Conservation (phyloP, 1,140 invertebrate species). For the Aphidius ervi region DNA sequence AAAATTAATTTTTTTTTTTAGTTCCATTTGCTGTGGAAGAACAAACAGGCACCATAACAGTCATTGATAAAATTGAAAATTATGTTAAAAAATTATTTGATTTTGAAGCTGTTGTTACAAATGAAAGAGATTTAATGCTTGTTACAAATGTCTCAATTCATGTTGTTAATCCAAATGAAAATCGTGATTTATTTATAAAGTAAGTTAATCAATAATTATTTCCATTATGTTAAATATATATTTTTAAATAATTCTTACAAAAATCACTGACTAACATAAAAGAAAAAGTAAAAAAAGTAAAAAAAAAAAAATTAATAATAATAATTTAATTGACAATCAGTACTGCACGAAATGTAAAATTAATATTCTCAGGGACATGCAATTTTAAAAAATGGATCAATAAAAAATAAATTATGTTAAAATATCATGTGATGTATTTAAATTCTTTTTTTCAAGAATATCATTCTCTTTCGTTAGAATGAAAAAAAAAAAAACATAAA, state of each 20-base stretch:
- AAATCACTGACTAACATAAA: background rate
- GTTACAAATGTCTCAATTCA: slow-evolving; percentile 80
- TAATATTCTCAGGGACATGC: too few species aligned
- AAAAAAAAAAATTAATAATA: too few species aligned
- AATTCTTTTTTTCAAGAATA: too few species aligned
- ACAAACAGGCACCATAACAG: slow-evolving; percentile 80
- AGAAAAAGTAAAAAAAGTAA: too few species aligned
- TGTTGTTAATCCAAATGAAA: slow-evolving; percentile 71
- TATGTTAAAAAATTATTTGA: slow-evolving; percentile 68
- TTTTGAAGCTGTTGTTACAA: slow-evolving; percentile 75
- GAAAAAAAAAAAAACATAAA: too few species aligned
- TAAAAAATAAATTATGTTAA: too few species aligned
- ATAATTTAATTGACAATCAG: too few species aligned
- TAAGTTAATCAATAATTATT: slow-evolving; percentile 43
- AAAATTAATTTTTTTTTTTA: slow-evolving; percentile 46
- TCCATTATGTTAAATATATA: too few species aligned
- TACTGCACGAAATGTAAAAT: too few species aligned
- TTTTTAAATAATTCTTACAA: background rate
- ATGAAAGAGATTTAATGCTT: slow-evolving; percentile 63
- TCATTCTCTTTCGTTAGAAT: too few species aligned
- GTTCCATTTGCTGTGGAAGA: slow-evolving; percentile 88
- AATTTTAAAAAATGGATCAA: too few species aligned
- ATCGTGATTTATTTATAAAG: slow-evolving; percentile 65
- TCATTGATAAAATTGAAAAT: slow-evolving; percentile 70
- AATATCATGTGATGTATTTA: too few species aligned